Evolutionary conservation across 2,113 vertebrate genomes (phyloP).

Genomic region (Prunella fulvescens): DNA sequence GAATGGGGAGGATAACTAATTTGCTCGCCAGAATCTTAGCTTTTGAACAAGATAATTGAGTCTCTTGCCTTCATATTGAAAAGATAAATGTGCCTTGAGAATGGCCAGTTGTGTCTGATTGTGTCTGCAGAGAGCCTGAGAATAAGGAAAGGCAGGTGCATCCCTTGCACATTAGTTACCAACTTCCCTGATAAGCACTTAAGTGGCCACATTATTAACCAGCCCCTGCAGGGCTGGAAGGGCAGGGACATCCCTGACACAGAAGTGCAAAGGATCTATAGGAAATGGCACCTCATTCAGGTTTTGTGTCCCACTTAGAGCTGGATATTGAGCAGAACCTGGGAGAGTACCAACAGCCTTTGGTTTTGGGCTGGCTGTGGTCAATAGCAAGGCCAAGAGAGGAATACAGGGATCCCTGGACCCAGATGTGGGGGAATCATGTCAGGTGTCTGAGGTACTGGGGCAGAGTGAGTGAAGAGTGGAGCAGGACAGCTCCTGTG

Average conservation of each 20-base stretch:
- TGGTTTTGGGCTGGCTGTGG: not conserved
- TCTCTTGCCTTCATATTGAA: constrained; percentile 34
- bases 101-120: constrained; percentile 32
- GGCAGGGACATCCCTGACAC: not conserved
- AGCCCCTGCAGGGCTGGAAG: not conserved
- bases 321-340: not conserved
- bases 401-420: not conserved
- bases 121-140: constrained; percentile 13
- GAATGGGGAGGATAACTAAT: constrained; percentile 21
- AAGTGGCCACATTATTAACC: constrained; percentile 4
- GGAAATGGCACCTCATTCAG: not conserved
- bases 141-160: not conserved
- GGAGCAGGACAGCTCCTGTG: not conserved
- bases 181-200: not conserved
- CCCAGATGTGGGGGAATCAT: accelerated
- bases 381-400: not conserved
- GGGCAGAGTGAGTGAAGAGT: not conserved
- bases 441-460: not conserved
- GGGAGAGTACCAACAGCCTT: not conserved
- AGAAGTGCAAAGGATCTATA: not conserved
- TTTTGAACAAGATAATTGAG: constrained; percentile 23
- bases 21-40: not conserved
- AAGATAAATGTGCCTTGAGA: constrained; percentile 56
- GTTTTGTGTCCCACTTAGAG: not conserved
- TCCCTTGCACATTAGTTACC: not conserved